Evolutionary conservation across 2,797 vertebrate genomes (phyloP).

Genomic region (Intellagama lesueurii): DNA sequence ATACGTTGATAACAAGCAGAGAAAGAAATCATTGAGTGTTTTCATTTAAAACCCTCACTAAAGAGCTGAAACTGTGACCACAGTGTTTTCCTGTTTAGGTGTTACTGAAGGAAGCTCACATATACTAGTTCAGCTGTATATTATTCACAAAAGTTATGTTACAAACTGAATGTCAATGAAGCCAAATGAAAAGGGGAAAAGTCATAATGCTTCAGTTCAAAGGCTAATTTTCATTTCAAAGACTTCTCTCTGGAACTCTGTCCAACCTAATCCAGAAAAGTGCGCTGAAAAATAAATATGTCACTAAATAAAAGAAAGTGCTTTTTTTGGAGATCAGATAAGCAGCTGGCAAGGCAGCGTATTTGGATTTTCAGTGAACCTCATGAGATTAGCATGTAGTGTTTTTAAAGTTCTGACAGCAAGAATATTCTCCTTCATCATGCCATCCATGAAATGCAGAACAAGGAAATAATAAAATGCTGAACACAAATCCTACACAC

Average conservation of each 20-base stretch:
- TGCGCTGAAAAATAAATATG: constrained; percentile 41
- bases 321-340: constrained; percentile 22
- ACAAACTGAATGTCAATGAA: not conserved
- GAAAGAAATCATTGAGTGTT: accelerated
- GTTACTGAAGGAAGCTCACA: not conserved
- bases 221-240: constrained; percentile 50
- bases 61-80: constrained; percentile 14
- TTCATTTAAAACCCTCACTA: not conserved
- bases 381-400: constrained; percentile 30
- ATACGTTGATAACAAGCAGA: not conserved
- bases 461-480: not conserved
- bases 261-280: constrained; percentile 12
- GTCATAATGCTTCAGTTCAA: not conserved
- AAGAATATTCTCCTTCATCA: constrained; percentile 27
- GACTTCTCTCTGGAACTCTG: constrained; percentile 6
- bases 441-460: constrained; percentile 6
- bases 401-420: not conserved
- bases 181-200: constrained; percentile 24
- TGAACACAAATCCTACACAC: not conserved
- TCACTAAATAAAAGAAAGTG: constrained; percentile 8
- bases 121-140: not conserved
- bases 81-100: constrained; percentile 39
- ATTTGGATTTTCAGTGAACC: constrained; percentile 33
- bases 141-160: constrained; percentile 2
- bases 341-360: not conserved